phyloP scores from a whole-genome alignment of 1,140 invertebrate species.

The Pseudomyrmex sp. region DNA sequence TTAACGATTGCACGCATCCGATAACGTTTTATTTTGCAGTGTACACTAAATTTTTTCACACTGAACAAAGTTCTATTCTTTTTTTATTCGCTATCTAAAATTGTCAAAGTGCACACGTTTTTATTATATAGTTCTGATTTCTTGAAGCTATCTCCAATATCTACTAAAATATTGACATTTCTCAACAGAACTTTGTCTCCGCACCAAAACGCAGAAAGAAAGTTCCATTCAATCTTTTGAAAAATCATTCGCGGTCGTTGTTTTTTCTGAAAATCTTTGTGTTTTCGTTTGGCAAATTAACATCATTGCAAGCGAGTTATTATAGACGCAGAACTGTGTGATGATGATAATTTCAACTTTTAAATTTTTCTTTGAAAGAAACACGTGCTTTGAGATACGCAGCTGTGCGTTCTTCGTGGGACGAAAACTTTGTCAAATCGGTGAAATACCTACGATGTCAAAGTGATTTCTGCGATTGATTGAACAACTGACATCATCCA shows the following conservation, averaged over 20 bases:
- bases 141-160: neutral
- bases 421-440: constrained; percentile 21
- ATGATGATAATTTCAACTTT: no score
- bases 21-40: neutral
- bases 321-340: no score
- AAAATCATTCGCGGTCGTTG: neutral
- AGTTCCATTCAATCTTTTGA: neutral
- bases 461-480: constrained; percentile 42
- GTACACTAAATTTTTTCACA: constrained; percentile 1
- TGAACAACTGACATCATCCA: constrained; percentile 20
- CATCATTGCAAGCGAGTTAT: no score
- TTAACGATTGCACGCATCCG: no score
- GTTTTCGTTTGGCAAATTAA: no score
- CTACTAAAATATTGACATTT: constrained; percentile 31
- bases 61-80: neutral
- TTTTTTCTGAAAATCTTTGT: neutral
- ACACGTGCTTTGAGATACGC: constrained; percentile 23
- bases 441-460: constrained; percentile 35
- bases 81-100: neutral
- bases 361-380: neutral
- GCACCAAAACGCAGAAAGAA: constrained; percentile 8
- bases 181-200: neutral
- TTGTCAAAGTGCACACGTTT: neutral
- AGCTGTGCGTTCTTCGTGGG: constrained; percentile 21
- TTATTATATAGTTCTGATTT: neutral